Base-by-base conservation (phyloP, 1,140 invertebrate species). In the Cryptotermes secundus region DNA sequence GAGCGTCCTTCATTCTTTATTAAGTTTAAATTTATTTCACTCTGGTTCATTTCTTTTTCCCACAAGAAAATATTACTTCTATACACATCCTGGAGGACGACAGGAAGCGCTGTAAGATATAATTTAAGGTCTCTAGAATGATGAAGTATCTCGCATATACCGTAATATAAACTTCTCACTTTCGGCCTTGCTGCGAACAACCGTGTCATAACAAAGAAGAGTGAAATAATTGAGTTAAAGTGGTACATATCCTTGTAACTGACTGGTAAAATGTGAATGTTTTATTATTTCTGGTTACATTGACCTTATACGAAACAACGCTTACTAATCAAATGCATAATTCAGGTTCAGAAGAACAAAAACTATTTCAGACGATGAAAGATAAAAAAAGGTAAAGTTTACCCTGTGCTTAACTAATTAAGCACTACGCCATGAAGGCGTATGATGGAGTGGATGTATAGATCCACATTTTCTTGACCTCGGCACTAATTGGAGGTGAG, bases 11-110 rank as follows among this genome's bases (percentile, higher is more conserved):
- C 59, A n/a, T 72, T 72, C 26, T 72, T 72, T 72, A 72, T 72
- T 72, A 72, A 72, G 59, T 31, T 31, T 3, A 72, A 72, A 72
- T 72, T 72, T 72, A 72, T 72, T 72, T 72, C 26, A 72, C 59
- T 31, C 59, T 72, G 59, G 26, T n/a, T 72, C 59, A 72, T 72
- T 72, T 72, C 59, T 72, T 72, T n/a, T 31, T 31, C 59, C n/a
- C 59, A 72, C 0, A 26, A 72, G 59, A 72, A 72, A 72, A 72
- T 72, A 72, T 31, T 72, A 31, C 59, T 72, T 31, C 26, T 72
- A 31, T 72, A 31, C 59, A 72, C 59, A 72, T 72, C 31, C 59
- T 4, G 26, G 59, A 72, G 59, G 59, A n/a, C 59, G 59, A n/a
- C 59, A 72, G 59, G 4, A 72, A 10, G 26, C 4, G 26, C 26